These are phyloP conservation scores for Gerosis bhagava DNA, from an alignment of 2,888 invertebrate genomes.

Conservation along the genomic window DNA sequence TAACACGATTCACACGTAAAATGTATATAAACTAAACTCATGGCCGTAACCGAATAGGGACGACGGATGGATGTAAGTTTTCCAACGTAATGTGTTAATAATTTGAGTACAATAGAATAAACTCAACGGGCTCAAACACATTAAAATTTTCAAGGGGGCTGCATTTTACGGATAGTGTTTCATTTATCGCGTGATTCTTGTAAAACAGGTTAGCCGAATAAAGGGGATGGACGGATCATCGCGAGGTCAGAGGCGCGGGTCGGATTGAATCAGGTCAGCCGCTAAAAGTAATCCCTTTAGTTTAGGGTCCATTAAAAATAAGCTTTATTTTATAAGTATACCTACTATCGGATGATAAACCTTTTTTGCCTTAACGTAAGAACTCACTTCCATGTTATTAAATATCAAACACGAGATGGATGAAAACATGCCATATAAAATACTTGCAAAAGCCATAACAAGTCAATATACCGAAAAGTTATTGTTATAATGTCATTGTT, in stretches of 20 bases:
- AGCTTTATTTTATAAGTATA: conserved; percentile 28
- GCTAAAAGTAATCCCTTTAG: conserved; percentile 61
- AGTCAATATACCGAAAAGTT: no score
- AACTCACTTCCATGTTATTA: no score
- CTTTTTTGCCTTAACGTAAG: no score
- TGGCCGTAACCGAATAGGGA: neutral
- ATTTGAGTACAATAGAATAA: conserved; percentile 12
- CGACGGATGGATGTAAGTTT: neutral
- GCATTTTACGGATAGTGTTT: conserved; percentile 23
- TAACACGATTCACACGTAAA: no score
- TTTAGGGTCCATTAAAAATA: conserved; percentile 48
- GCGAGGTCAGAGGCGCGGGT: conserved; percentile 69
- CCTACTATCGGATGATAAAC: no score
- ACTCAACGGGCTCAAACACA: conserved; percentile 11
- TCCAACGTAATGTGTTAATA: conserved; percentile 10
- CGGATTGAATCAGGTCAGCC: conserved; percentile 59
- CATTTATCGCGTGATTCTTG: conserved; percentile 32
- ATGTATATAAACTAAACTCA: no score
- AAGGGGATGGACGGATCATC: conserved; percentile 64
- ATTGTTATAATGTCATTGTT: no score
- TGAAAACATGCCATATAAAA: no score
- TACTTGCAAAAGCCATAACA: no score
- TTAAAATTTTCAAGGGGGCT: conserved; percentile 19
- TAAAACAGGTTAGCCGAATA: conserved; percentile 68
- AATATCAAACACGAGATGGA: no score